Base-by-base conservation (phyloP, 1,140 invertebrate genomes). In the Thaumatotibia leucotreta region DNA sequence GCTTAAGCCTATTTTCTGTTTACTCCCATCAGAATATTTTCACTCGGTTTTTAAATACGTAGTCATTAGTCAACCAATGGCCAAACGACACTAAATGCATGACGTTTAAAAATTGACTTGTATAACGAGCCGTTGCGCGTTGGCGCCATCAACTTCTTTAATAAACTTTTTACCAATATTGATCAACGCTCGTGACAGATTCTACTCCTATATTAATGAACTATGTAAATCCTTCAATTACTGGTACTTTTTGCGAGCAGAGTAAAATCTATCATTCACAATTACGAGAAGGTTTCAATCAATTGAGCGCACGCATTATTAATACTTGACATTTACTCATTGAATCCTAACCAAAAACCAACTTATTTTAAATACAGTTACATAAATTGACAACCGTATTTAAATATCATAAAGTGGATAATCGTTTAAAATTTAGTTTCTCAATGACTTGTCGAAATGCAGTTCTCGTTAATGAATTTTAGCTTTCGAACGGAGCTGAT, bases 261-360 rank as follows among this genome's bases (percentile, higher is more conserved):
- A 58, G 52, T 8, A 58, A 58, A 27, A 58, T 58, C 52, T 31
- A 58, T 58, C 52, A 58, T 58, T 6, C 24, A 14, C 27, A 58
- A 58, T 58, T 58, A 58, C 4, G 24, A n/a, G n/a, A 58, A 58
- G 23, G 23, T 58, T 58, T 58, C 52, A 58, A 58, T 58, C 11
- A 58, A 24, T 58, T 8, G n/a, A 10, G 22, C 50, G 35, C 14
- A 45, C 14, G 14, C 22, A 58, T 58, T n/a, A n/a, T n/a, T 58
- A 58, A 29, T 27, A 58, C 23, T 58, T 54, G 50, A 54, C n/a
- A 6, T 24, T n/a, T 8, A 29, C 24, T 58, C 52, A 58, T 58
- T 58, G 52, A 58, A 14, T 31, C 5, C 24, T 27, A 58, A 29
- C 24, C 24, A 31, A 54, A 54, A 27, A 8, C 50, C 9, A 58